Evolutionary conservation across 2,797 vertebrate species (phyloP).

Genomic region (Hypotaenidia okinawae): DNA sequence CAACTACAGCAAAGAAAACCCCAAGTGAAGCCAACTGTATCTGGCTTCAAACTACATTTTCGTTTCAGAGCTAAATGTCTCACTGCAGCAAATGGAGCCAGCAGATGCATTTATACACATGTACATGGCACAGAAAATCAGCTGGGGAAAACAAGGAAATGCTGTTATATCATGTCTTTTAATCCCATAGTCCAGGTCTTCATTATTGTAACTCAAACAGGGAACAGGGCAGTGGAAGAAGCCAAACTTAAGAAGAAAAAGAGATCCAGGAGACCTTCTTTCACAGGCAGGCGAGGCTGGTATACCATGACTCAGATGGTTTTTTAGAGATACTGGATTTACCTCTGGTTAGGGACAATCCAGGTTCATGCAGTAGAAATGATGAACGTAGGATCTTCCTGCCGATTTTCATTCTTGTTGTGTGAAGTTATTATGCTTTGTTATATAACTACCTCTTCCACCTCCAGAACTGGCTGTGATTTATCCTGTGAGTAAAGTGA

Average conservation of each 20-base stretch:
- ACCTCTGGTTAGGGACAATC: not conserved
- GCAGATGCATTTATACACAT: not conserved
- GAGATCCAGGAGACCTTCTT: not conserved
- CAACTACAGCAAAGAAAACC: conserved; percentile 39
- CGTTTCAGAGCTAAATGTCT: conserved; percentile 32
- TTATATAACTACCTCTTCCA: conserved; percentile 44
- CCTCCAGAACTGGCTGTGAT: conserved; percentile 56
- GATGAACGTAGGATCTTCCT: conserved; percentile 45
- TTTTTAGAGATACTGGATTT: not conserved
- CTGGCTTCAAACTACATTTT: conserved; percentile 25
- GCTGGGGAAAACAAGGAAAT: not conserved
- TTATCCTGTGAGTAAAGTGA: conserved; percentile 59
- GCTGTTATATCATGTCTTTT: not conserved
- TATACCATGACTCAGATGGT: not conserved
- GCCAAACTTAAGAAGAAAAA: not conserved
- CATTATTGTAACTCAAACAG: not conserved
- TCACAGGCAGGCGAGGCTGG: not conserved
- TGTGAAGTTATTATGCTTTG: conserved; percentile 46
- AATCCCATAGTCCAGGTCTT: not conserved
- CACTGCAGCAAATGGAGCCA: conserved; percentile 28
- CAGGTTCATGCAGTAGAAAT: not conserved
- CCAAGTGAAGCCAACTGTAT: conserved; percentile 30
- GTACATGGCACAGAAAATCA: not conserved
- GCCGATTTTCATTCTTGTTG: conserved; percentile 35
- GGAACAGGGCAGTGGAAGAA: not conserved